Evolutionary conservation across 2,113 vertebrate species (phyloP), one percentile per base, ranked within the genome.

Genomic region (Platanista minor): DNA sequence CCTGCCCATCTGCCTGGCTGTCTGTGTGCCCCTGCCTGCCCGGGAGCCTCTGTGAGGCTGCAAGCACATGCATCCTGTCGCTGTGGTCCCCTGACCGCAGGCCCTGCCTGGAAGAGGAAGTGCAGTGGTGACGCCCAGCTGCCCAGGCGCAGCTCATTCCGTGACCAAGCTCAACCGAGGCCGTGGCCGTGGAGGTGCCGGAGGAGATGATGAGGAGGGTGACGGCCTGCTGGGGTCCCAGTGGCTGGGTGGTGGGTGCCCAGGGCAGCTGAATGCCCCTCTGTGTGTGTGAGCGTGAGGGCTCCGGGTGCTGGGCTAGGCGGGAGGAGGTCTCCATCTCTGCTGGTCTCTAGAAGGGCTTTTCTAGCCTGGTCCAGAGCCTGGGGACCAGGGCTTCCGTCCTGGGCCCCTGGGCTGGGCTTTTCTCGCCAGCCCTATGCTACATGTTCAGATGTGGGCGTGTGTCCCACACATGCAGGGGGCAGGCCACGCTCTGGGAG

Each of bases 141-240:
- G 0, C 69, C 57, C 0, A 0, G 46, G 23, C 2, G 2, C 11
- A 2, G 46, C 84, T 96, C 72, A 49, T 29, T 94, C 39, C 2
- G 6, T 6, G 2, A 17, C 75, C n/a, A 9, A 8, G 31, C n/a
- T 67, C 43, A 27, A n/a, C 33, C 2, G 54, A 74, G 36, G 83
- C 33, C 0, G 52, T 15, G 4, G 39, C 43, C 0, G 0, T 27
- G 57, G 74, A 14, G 14, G 46, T 21, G 7, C 49, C 0, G 1
- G 64, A 87, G 54, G 66, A 84, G 57, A 94, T 82, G 83, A 90
- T 96, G 83, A 89, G 54, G 57, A 97, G 97, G 97, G 94, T 97
- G 80, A 96, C 85, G 85, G 46, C 41, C 12, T 10, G 2, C 3
- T 6, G 49, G 88, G 78, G 74, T 90, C 74, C 75, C 46, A 11